A percentile compares a stretch with the other conserved stretches of the same genome.
Evolutionary conservation across 2,888 invertebrate genomes (phyloP).

Genomic region (Leucophenga maculata): DNA sequence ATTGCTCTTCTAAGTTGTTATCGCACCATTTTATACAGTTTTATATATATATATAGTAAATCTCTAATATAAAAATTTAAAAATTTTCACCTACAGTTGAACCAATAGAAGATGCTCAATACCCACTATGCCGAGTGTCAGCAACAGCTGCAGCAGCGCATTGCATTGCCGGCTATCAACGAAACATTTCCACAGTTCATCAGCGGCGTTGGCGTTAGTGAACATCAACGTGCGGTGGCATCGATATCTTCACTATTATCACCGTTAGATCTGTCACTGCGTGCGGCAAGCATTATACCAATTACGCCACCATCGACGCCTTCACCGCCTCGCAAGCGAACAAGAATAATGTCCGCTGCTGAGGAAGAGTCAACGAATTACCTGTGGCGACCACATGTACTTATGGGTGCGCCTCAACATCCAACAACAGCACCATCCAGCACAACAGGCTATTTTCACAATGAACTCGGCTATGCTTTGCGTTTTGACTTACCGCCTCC

Average conservation of each 20-base stretch:
- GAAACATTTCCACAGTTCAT: conserved; percentile 70
- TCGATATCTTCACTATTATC: conserved; percentile 57
- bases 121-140: conserved; percentile 35
- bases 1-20: no score
- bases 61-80: neutral
- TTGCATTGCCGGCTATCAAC: conserved; percentile 68
- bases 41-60: neutral
- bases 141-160: conserved; percentile 25
- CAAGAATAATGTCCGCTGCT: conserved; percentile 63
- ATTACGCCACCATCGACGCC: conserved; percentile 72
- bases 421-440: conserved; percentile 32
- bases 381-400: conserved; percentile 68
- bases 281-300: conserved; percentile 67
- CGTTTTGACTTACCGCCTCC: conserved; percentile 7
- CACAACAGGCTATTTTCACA: conserved; percentile 34
- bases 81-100: neutral
- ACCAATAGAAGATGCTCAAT: conserved; percentile 50
- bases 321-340: conserved; percentile 70
- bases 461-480: conserved; percentile 29
- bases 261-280: conserved; percentile 70
- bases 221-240: conserved; percentile 24
- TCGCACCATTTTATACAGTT: no score
- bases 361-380: conserved; percentile 56
- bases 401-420: conserved; percentile 24
- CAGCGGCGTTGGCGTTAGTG: conserved; percentile 36